Evolutionary conservation across 1,140 invertebrate species (phyloP).

Genomic region (Drosophila tani): DNA sequence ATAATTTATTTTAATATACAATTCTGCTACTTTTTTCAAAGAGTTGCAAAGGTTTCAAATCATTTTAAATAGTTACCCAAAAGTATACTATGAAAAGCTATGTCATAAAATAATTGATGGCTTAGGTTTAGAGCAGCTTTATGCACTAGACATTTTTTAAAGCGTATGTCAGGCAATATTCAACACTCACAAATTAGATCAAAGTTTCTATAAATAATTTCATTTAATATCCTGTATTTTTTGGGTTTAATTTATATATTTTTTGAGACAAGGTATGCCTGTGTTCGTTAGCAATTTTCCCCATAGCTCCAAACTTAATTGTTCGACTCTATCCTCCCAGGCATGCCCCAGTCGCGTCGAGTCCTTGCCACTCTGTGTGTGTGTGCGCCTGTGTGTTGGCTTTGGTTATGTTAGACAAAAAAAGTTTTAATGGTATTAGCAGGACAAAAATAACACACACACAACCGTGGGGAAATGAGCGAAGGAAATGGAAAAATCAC

Average conservation of each 20-base stretch:
- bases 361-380: constrained; percentile 21
- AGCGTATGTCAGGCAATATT: no score
- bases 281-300: not conserved
- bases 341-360: constrained; percentile 15
- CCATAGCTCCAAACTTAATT: constrained; percentile 24
- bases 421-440: constrained; percentile 81
- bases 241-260: not conserved
- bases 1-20: no score
- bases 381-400: constrained; percentile 31
- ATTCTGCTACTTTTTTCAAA: no score
- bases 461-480: constrained; percentile 32
- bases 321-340: constrained; percentile 31
- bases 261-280: not conserved
- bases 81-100: no score
- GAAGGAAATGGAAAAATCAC: constrained; percentile 42
- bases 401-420: constrained; percentile 74
- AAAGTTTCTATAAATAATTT: no score
- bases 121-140: no score
- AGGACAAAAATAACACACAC: constrained; percentile 79
- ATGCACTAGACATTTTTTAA: no score
- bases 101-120: no score
- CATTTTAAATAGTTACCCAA: no score
- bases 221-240: no score
- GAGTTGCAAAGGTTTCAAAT: no score
- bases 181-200: no score